These are phyloP conservation scores for Scaptomyza parva DNA, from an alignment of 2,888 invertebrate species.

Conservation along the genomic window DNA sequence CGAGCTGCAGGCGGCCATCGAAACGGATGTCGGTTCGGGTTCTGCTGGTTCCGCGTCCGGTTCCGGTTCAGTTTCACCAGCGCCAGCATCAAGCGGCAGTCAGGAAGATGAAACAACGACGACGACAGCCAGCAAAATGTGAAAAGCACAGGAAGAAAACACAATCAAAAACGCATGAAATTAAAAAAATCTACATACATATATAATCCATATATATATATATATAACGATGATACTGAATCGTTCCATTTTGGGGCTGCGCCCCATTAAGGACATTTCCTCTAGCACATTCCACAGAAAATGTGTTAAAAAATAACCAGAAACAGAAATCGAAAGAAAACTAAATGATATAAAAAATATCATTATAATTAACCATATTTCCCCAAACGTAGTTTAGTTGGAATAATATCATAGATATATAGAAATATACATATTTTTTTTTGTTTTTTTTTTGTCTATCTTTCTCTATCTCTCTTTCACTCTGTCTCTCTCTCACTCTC, in stretches of 20 bases:
- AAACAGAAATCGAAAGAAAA: slow-evolving; percentile 13
- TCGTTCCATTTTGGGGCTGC: slow-evolving; percentile 57
- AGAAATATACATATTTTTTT: slow-evolving; percentile 16
- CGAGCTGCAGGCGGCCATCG: slow-evolving; percentile 75
- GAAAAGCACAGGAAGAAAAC: slow-evolving; percentile 13
- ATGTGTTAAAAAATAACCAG: slow-evolving; percentile 22
- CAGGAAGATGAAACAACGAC: slow-evolving; percentile 50
- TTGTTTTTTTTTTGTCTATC: slow-evolving; percentile 28
- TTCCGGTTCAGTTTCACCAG: slow-evolving; percentile 51
- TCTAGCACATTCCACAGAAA: slow-evolving; percentile 54
- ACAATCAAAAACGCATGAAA: slow-evolving; percentile 20
- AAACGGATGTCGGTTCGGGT: slow-evolving; percentile 29
- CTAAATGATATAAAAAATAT: slow-evolving; percentile 15
- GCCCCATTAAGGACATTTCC: slow-evolving; percentile 54
- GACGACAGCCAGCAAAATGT: slow-evolving; percentile 27
- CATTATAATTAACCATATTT: slow-evolving; percentile 35
- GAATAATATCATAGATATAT: slow-evolving; percentile 15
- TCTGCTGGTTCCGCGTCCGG: slow-evolving; percentile 24
- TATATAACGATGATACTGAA: slow-evolving; percentile 49
- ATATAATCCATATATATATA: slow-evolving; percentile 9
- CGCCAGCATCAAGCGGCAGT: slow-evolving; percentile 35
- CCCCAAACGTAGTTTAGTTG: slow-evolving; percentile 41
- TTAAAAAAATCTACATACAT: slow-evolving; percentile 10
- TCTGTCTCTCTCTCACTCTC: slow-evolving; percentile 30
- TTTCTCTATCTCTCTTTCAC: slow-evolving; percentile 26